Evolutionary conservation across 2,888 invertebrate genomes (phyloP).

Genomic region (Diaprepes abbreviatus): DNA sequence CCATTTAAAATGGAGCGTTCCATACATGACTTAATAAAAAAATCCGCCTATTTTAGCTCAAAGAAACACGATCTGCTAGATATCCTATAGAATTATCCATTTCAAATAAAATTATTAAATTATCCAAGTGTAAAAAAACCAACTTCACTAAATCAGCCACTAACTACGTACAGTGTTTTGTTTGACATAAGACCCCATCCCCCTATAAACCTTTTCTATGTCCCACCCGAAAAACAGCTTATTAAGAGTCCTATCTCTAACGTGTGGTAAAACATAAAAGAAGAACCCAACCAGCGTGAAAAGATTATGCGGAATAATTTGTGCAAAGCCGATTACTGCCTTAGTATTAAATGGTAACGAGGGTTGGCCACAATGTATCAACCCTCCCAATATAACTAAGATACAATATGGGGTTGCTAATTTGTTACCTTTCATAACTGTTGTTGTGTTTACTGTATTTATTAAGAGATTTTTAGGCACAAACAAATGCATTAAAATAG

Average conservation of each 20-base stretch:
- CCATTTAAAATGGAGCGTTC: too few species aligned
- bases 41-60: too few species aligned
- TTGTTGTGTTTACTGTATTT: conserved; percentile 1
- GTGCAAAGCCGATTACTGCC: conserved; percentile 45
- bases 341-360: conserved; percentile 21
- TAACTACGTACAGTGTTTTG: neutral
- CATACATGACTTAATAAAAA: too few species aligned
- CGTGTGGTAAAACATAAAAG: conserved; percentile 31
- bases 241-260: conserved; percentile 16
- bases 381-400: conserved; percentile 26
- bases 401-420: conserved; percentile 2
- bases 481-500: too few species aligned
- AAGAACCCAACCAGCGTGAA: conserved; percentile 44
- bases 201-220: neutral
- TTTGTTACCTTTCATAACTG: neutral
- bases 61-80: too few species aligned
- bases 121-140: too few species aligned
- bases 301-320: conserved; percentile 45
- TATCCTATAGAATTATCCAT: too few species aligned
- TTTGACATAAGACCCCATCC: conserved; percentile 3
- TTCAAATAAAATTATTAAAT: too few species aligned
- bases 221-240: conserved; percentile 13
- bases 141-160: too few species aligned
- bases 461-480: neutral
- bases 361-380: conserved; percentile 40